Percentiles rank a stretch among this genome's conserved stretches.
Evolutionary conservation across 2,888 invertebrate genomes (phyloP).

Genomic region (Lutraria lutraria): DNA sequence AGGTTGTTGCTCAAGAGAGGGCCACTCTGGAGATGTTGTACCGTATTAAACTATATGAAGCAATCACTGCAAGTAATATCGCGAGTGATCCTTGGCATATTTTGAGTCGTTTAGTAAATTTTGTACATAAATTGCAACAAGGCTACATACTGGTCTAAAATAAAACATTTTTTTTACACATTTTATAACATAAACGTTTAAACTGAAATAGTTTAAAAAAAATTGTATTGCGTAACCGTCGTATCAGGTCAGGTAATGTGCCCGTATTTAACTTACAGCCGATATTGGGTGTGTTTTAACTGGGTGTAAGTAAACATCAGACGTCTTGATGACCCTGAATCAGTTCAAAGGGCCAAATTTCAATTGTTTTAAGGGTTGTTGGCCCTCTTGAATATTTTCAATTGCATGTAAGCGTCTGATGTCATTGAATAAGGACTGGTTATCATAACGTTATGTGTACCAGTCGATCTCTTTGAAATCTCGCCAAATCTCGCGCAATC

Average conservation of each 20-base stretch:
- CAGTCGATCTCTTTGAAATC: not conserved
- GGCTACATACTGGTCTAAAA: no score
- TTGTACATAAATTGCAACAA: no score
- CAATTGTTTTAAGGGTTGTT: slow-evolving; percentile 8
- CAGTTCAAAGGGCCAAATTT: not conserved
- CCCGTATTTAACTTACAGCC: not conserved
- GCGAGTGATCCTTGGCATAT: no score
- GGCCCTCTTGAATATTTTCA: not conserved
- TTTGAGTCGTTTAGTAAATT: no score
- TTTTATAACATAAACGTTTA: not conserved
- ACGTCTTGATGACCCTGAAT: not conserved
- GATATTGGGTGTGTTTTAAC: not conserved
- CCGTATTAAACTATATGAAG: no score
- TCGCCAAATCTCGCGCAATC: not conserved
- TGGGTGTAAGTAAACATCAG: not conserved
- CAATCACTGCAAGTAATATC: no score
- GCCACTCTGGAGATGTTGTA: no score
- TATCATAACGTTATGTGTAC: not conserved
- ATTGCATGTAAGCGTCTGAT: slow-evolving; percentile 9
- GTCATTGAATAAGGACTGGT: not conserved
- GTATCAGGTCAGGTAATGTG: not conserved
- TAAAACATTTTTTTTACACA: no score
- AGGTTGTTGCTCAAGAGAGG: no score
- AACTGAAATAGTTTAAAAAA: not conserved
- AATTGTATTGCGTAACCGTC: not conserved